These are phyloP conservation scores for Anneissia japonica DNA, from an alignment of 35 echinoderm and acorn worm species.

Conservation along the genomic window DNA sequence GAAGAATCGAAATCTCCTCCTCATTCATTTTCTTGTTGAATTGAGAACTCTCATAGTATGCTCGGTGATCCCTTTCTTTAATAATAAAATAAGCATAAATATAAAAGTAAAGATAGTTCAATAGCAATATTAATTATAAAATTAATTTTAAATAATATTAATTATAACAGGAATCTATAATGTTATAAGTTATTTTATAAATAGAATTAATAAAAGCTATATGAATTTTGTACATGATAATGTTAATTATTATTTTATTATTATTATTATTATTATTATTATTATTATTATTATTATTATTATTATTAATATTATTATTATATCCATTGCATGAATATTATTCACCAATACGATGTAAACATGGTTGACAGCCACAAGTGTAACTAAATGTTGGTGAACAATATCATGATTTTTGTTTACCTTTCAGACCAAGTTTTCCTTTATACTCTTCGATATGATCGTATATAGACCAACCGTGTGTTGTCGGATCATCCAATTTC, in stretches of 20 bases:
- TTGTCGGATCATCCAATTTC: background rate
- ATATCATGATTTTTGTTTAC: conserved; percentile 20
- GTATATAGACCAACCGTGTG: conserved; percentile 80
- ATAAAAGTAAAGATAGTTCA: background rate
- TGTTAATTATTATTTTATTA: background rate
- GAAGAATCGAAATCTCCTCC: conserved; percentile 42
- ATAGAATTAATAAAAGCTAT: background rate
- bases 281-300: conserved; percentile 7
- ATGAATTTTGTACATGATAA: background rate
- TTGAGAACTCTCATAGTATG: conserved; percentile 92
- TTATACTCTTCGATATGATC: conserved; percentile 95
- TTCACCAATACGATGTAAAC: conserved; percentile 1
- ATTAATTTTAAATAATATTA: no score
- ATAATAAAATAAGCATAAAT: background rate
- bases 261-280: background rate
- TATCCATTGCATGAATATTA: background rate
- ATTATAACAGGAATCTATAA: background rate
- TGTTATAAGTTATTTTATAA: background rate
- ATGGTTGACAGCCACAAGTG: background rate
- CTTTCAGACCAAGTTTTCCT: conserved; percentile 91
- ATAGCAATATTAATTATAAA: no score
- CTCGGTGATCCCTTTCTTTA: conserved; percentile 79
- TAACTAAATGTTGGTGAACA: background rate
- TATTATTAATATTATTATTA: background rate
- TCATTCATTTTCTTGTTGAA: conserved; percentile 69